Evolutionary conservation across 1,140 invertebrate genomes (phyloP).

Genomic region (Periplaneta americana): DNA sequence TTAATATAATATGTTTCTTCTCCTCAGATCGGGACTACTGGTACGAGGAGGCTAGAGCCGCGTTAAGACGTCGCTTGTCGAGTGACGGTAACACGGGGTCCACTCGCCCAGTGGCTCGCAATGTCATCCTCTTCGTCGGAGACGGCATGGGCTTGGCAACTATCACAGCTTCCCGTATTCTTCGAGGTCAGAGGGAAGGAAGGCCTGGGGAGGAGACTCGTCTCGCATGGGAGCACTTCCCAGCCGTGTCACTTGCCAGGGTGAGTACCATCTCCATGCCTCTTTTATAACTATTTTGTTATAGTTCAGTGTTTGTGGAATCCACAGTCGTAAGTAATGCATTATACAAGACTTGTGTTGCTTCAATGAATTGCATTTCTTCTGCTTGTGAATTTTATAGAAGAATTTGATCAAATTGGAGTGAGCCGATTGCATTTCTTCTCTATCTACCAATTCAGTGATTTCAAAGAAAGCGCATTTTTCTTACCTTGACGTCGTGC

Average conservation of each 20-base stretch:
- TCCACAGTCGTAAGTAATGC: no score
- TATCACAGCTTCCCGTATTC: slow-evolving; percentile 66
- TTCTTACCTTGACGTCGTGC: no score
- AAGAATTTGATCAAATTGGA: no score
- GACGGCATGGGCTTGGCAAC: slow-evolving; percentile 79
- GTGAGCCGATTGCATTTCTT: no score
- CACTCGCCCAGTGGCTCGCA: slow-evolving; percentile 36
- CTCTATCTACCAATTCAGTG: no score
- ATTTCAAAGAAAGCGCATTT: no score
- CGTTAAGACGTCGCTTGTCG: slow-evolving; percentile 2
- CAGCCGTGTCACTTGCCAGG: slow-evolving; percentile 62
- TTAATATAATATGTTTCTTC: no score
- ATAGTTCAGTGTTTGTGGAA: no score
- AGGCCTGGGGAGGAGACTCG: slow-evolving; percentile 56
- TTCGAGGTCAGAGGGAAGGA: slow-evolving; percentile 44
- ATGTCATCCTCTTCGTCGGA: slow-evolving; percentile 73
- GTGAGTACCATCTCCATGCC: slow-evolving; percentile 37
- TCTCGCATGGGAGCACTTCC: slow-evolving; percentile 68
- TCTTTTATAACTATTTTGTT: no score
- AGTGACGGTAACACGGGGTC: not conserved
- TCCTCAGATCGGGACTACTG: slow-evolving; percentile 25
- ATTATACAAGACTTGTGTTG: no score
- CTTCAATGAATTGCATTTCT: no score
- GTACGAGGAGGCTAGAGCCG: slow-evolving; percentile 24
- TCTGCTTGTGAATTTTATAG: no score